These are phyloP conservation scores for Ophion ellenae DNA, from an alignment of 2,888 invertebrate species.

Conservation along the genomic window DNA sequence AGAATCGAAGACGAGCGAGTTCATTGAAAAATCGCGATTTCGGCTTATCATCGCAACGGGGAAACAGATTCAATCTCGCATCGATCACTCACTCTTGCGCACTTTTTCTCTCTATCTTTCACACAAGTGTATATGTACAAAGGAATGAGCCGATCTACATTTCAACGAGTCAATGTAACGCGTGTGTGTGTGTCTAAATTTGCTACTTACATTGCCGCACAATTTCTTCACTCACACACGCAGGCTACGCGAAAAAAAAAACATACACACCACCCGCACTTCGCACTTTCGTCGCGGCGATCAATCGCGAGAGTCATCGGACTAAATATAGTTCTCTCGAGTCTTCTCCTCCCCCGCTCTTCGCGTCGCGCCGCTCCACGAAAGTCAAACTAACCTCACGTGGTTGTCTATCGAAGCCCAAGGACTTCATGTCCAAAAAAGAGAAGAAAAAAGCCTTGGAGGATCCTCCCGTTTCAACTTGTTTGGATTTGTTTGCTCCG, in stretches of 20 bases:
- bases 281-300: slow-evolving; percentile 10
- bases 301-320: slow-evolving; percentile 45
- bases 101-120: slow-evolving; percentile 9
- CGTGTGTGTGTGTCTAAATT: slow-evolving; percentile 3
- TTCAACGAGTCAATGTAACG: slow-evolving; percentile 51
- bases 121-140: slow-evolving; percentile 57
- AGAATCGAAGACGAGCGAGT: background rate
- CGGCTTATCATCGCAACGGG: background rate
- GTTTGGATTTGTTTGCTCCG: background rate
- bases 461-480: background rate
- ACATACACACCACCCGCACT: slow-evolving; percentile 25
- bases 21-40: background rate
- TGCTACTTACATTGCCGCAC: slow-evolving; percentile 37
- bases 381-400: background rate
- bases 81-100: background rate
- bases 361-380: background rate
- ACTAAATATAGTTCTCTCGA: slow-evolving; percentile 47
- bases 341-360: slow-evolving; percentile 1
- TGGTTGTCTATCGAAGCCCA: too few species aligned
- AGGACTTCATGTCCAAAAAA: background rate
- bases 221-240: slow-evolving; percentile 5
- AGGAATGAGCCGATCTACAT: slow-evolving; percentile 65
- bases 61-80: slow-evolving; percentile 23
- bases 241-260: slow-evolving; percentile 6
- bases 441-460: background rate